Evolutionary conservation across 2,113 vertebrate genomes (phyloP).

Genomic region (Apistogramma diplotaenia): DNA sequence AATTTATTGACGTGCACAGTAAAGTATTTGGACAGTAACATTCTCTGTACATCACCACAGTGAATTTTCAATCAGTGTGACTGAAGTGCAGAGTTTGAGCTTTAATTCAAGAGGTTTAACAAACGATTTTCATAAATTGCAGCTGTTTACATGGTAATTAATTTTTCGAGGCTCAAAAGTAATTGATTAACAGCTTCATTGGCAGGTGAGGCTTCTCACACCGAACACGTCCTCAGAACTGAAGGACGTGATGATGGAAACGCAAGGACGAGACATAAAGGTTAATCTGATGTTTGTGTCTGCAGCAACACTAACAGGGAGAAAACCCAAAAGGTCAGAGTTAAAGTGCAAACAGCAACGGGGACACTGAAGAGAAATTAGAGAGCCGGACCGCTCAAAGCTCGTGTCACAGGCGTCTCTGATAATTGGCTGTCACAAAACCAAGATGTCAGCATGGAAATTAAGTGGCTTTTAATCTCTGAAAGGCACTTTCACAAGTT

Average conservation of each 20-base stretch:
- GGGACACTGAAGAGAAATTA: background rate
- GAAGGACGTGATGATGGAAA: background rate
- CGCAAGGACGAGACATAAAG: background rate
- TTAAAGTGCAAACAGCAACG: background rate
- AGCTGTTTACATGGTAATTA: background rate
- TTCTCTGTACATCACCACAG: background rate
- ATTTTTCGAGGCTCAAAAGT: background rate
- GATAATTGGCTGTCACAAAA: background rate
- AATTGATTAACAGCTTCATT: background rate
- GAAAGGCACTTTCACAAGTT: background rate
- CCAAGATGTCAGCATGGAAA: background rate
- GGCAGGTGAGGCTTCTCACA: background rate
- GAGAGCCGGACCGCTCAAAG: fast-evolving
- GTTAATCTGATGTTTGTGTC: background rate
- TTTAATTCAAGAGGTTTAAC: background rate
- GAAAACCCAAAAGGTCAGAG: background rate
- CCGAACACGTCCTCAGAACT: background rate
- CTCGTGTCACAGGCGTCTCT: background rate
- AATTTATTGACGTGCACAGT: background rate
- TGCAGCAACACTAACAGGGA: background rate
- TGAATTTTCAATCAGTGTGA: background rate
- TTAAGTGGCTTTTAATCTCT: background rate
- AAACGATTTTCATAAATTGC: background rate
- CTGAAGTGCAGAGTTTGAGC: background rate
- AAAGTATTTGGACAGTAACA: background rate